Percentiles rank a stretch among this genome's conserved stretches.
phyloP scores from a whole-genome alignment of 1,140 invertebrate species.

The Anastatus disparis region DNA sequence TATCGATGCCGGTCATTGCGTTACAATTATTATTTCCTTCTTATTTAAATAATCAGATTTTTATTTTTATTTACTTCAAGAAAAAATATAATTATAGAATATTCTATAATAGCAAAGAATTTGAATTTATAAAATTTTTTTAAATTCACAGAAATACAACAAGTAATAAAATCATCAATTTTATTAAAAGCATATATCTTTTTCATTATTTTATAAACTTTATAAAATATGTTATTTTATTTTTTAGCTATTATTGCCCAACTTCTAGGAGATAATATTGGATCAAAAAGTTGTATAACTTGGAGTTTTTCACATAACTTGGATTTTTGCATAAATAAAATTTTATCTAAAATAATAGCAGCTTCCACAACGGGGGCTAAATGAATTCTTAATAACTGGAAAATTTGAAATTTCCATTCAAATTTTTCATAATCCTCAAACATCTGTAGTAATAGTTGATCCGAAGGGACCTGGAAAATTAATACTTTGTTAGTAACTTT shows the following conservation, averaged over 20 bases:
- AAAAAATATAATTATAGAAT: too few species aligned
- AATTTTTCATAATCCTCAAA: conserved; percentile 63
- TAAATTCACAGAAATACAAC: too few species aligned
- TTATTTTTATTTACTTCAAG: too few species aligned
- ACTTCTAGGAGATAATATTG: conserved; percentile 80
- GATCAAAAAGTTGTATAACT: conserved; percentile 80
- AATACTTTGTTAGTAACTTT: too few species aligned
- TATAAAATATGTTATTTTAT: conserved; percentile 30
- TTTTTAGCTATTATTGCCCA: conserved; percentile 75
- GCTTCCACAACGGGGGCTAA: conserved; percentile 87
- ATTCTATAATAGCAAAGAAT: too few species aligned
- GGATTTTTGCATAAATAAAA: conserved; percentile 80
- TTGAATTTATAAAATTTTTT: too few species aligned
- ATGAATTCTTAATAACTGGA: conserved; percentile 83
- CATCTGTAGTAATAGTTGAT: conserved; percentile 64
- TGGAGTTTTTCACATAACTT: conserved; percentile 71
- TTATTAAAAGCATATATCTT: neutral
- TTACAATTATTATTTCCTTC: too few species aligned
- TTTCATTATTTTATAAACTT: neutral
- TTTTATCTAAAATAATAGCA: conserved; percentile 84
- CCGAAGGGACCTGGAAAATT: conserved; percentile 9
- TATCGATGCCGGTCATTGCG: too few species aligned
- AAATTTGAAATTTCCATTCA: conserved; percentile 77
- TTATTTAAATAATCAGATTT: too few species aligned
- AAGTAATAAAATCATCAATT: neutral